Evolutionary conservation across 2,888 invertebrate species (phyloP).

Genomic region (Chaitophorus viminalis): DNA sequence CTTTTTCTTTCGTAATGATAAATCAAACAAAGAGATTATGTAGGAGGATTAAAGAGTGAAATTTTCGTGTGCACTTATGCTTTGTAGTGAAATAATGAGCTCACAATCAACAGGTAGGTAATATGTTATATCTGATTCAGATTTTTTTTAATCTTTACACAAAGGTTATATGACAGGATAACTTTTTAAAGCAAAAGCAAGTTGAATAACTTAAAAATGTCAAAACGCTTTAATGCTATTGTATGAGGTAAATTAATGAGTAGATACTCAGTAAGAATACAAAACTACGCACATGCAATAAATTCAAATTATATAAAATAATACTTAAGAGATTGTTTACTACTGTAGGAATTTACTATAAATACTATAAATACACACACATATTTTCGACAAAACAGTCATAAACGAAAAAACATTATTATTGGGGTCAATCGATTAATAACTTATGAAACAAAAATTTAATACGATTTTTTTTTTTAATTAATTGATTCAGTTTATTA

Average conservation of each 20-base stretch:
- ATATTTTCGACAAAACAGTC: not conserved
- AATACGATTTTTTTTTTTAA: no score
- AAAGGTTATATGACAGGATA: not conserved
- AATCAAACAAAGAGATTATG: not conserved
- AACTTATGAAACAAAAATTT: not conserved
- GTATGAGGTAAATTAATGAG: not conserved
- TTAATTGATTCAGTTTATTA: not conserved
- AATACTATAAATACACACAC: not conserved
- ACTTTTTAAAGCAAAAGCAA: not conserved
- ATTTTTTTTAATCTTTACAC: not conserved
- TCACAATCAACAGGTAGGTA: not conserved
- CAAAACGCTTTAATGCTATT: not conserved
- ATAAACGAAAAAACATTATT: not conserved
- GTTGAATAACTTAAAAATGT: slow-evolving; percentile 3
- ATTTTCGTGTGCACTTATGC: not conserved
- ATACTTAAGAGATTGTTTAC: not conserved
- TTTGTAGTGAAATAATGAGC: slow-evolving; percentile 21
- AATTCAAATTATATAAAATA: not conserved
- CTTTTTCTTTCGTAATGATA: not conserved
- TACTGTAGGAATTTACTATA: not conserved
- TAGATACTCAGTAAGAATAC: not conserved
- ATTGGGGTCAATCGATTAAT: not conserved
- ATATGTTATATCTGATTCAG: not conserved
- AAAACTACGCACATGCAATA: not conserved
- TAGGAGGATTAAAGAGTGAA: not conserved